Percentiles rank a stretch among this genome's conserved stretches.
Evolutionary conservation across 2,797 vertebrate genomes (phyloP).

Genomic region (Lophius americanus): DNA sequence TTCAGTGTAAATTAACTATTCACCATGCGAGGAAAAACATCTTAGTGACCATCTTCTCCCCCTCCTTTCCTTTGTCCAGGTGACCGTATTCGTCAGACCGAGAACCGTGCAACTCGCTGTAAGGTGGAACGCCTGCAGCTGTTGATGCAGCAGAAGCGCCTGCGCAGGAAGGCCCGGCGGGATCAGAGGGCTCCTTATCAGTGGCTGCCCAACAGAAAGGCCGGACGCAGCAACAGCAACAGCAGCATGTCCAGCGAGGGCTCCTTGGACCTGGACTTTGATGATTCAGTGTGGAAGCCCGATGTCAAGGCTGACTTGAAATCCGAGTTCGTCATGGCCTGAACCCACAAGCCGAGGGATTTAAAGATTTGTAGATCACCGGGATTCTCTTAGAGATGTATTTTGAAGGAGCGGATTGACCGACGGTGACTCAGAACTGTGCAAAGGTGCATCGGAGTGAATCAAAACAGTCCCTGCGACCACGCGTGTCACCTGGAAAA

Average conservation of each 20-base stretch:
- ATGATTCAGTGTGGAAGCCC: constrained; percentile 96
- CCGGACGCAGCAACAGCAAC: constrained; percentile 93
- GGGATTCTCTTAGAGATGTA: constrained; percentile 61
- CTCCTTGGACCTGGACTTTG: constrained; percentile 95
- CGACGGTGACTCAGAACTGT: constrained; percentile 50
- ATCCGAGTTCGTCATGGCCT: constrained; percentile 96
- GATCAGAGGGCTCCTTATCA: constrained; percentile 93
- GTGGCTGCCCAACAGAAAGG: constrained; percentile 93
- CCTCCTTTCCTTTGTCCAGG: constrained; percentile 71
- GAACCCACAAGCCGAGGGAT: constrained; percentile 34
- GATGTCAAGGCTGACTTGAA: constrained; percentile 97
- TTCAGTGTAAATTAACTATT: constrained; percentile 6
- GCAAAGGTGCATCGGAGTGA: constrained; percentile 39
- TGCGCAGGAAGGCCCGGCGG: constrained; percentile 92
- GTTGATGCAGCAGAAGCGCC: constrained; percentile 95
- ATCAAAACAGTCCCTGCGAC: constrained; percentile 45
- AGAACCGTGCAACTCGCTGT: constrained; percentile 96
- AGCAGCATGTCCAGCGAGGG: constrained; percentile 91
- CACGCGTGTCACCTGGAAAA: constrained; percentile 23
- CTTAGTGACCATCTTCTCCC: constrained; percentile 19
- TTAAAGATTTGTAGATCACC: constrained; percentile 29
- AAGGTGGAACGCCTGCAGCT: constrained; percentile 98
- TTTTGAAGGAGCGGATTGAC: constrained; percentile 43
- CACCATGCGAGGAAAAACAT: not conserved
- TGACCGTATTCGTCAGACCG: constrained; percentile 93